phyloP scores from a whole-genome alignment of 1,140 invertebrate species.

The Acromyrmex echinatior region DNA sequence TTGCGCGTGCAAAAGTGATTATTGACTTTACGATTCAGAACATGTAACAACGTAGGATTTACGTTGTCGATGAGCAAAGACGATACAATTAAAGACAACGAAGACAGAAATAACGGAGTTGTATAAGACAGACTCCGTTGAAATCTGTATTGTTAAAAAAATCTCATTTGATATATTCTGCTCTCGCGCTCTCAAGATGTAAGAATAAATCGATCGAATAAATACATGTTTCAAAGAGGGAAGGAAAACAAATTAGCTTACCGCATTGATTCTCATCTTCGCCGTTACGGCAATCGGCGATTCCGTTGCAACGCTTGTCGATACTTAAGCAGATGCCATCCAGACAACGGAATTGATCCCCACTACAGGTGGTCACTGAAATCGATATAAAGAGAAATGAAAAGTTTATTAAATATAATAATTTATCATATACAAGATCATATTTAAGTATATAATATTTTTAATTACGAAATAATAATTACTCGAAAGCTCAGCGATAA shows the following conservation, averaged over 20 bases:
- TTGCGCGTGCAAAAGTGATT: conserved; percentile 42
- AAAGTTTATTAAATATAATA: background rate
- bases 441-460: background rate
- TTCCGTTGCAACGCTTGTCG: conserved; percentile 89
- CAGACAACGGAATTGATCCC: conserved; percentile 87
- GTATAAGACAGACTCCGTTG: background rate
- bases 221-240: background rate
- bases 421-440: background rate
- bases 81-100: background rate
- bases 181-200: background rate
- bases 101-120: background rate
- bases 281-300: conserved; percentile 88
- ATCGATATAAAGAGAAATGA: conserved; percentile 47
- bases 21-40: conserved; percentile 28
- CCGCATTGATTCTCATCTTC: conserved; percentile 89
- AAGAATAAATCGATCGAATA: conserved; percentile 5
- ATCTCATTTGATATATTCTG: background rate
- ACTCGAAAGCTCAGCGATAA: background rate
- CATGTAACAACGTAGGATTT: background rate
- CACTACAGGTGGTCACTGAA: conserved; percentile 85
- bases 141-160: conserved; percentile 28
- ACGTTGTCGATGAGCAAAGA: background rate
- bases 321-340: conserved; percentile 91
- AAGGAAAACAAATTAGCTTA: conserved; percentile 80
- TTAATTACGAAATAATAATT: background rate